Evolutionary conservation across 2,888 invertebrate genomes (phyloP).

Genomic region (Netelia melanura): DNA sequence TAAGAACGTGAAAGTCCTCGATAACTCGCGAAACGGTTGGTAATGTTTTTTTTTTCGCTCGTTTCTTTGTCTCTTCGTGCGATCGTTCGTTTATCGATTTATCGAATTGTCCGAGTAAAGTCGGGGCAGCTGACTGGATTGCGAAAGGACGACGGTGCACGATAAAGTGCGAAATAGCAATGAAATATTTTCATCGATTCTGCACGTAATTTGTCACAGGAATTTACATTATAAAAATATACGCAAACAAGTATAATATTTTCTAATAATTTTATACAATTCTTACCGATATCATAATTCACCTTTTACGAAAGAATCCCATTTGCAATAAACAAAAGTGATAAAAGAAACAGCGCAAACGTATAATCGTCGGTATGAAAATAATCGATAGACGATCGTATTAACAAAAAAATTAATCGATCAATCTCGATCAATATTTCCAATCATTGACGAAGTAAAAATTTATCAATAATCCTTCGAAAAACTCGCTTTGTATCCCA

Average conservation of each 20-base stretch:
- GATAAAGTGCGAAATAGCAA: constrained; percentile 18
- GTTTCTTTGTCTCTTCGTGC: constrained; percentile 16
- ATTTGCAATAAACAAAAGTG: no score
- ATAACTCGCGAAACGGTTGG: constrained; percentile 27
- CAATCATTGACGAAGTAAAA: no score
- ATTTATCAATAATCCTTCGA: no score
- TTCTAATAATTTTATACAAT: no score
- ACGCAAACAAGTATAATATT: not conserved
- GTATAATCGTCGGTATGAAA: no score
- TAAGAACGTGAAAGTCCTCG: constrained; percentile 54
- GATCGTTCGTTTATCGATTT: constrained; percentile 24
- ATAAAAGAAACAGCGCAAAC: no score
- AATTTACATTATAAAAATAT: constrained; percentile 6
- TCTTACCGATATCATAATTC: no score
- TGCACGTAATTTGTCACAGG: not conserved
- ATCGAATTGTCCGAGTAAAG: not conserved
- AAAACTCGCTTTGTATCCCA: no score
- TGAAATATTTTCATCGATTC: not conserved
- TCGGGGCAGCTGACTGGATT: not conserved
- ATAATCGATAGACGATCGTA: no score
- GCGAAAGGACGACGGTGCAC: not conserved
- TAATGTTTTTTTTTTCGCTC: not conserved
- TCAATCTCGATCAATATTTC: no score
- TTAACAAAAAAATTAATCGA: no score
- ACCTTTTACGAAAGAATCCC: no score